Evolutionary conservation across 64 coral and sea anemone species (phyloP).

Genomic region (Pocillopora damicornis): DNA sequence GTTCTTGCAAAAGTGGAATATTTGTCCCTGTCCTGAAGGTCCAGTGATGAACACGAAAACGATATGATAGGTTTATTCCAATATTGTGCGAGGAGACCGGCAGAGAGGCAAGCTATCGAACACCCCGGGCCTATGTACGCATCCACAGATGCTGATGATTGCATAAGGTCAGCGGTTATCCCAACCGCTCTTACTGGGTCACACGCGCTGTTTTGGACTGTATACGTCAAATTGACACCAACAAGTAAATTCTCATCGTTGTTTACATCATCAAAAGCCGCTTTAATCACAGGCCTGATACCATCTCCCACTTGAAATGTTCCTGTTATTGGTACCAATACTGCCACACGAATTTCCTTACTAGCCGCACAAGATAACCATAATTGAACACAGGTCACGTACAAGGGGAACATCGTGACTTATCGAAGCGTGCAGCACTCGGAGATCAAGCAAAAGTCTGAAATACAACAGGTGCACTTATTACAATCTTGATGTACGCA

Average conservation of each 20-base stretch:
- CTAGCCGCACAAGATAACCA: neutral
- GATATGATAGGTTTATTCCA: constrained; percentile 81
- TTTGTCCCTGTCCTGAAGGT: constrained; percentile 36
- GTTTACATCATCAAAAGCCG: constrained; percentile 20
- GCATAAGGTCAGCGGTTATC: constrained; percentile 52
- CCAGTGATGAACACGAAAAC: constrained; percentile 66
- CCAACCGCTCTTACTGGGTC: constrained; percentile 46
- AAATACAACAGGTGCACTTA: too few species aligned
- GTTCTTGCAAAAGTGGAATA: constrained; percentile 76
- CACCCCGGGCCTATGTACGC: constrained; percentile 76
- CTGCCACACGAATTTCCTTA: neutral
- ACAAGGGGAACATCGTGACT: neutral
- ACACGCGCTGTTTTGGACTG: constrained; percentile 19
- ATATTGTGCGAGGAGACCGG: constrained; percentile 54
- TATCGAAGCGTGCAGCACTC: neutral
- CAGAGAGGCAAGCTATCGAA: constrained; percentile 49
- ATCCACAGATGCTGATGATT: constrained; percentile 18
- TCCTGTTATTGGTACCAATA: constrained; percentile 7
- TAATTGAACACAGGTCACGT: neutral
- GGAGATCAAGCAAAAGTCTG: neutral
- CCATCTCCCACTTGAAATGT: neutral
- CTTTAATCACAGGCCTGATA: constrained; percentile 10
- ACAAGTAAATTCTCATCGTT: neutral
- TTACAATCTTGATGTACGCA: too few species aligned
- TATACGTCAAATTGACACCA: constrained; percentile 18